phyloP scores from a whole-genome alignment of 2,888 invertebrate species.

The Heliconius charithonia region DNA sequence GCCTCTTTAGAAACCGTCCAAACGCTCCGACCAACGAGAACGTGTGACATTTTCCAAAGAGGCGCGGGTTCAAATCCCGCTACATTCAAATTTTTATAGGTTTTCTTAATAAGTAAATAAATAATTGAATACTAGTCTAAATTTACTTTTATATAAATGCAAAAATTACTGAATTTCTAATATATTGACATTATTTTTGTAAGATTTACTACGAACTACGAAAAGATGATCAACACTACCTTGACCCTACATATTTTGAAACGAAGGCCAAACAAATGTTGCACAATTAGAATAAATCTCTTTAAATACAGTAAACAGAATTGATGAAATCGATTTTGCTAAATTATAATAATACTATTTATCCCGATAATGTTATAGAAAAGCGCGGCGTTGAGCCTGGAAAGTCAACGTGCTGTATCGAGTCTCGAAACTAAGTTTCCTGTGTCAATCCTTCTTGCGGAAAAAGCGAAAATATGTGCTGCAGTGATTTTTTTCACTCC shows the following conservation, averaged over 20 bases:
- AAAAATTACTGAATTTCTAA: neutral
- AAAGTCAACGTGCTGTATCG: neutral
- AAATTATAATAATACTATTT: neutral
- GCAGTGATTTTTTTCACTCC: too few species aligned
- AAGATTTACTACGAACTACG: neutral
- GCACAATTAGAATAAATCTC: slow-evolving; percentile 8
- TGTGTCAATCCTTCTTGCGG: neutral
- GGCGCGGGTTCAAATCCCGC: too few species aligned
- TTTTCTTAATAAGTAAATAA: too few species aligned
- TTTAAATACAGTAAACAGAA: neutral
- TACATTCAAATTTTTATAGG: too few species aligned
- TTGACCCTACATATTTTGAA: slow-evolving; percentile 20
- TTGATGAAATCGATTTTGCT: neutral
- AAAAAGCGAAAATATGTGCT: neutral
- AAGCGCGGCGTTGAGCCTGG: neutral
- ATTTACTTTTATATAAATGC: neutral
- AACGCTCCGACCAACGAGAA: too few species aligned
- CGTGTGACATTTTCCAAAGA: too few species aligned
- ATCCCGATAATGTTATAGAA: neutral
- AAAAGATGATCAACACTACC: slow-evolving; percentile 11
- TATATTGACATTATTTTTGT: neutral
- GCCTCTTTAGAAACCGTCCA: too few species aligned
- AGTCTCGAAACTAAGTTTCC: neutral
- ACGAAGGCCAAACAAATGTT: slow-evolving; percentile 28
- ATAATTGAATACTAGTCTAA: neutral